These are phyloP conservation scores for Xestia xanthographa DNA, from an alignment of 2,888 invertebrate genomes.

Conservation along the genomic window DNA sequence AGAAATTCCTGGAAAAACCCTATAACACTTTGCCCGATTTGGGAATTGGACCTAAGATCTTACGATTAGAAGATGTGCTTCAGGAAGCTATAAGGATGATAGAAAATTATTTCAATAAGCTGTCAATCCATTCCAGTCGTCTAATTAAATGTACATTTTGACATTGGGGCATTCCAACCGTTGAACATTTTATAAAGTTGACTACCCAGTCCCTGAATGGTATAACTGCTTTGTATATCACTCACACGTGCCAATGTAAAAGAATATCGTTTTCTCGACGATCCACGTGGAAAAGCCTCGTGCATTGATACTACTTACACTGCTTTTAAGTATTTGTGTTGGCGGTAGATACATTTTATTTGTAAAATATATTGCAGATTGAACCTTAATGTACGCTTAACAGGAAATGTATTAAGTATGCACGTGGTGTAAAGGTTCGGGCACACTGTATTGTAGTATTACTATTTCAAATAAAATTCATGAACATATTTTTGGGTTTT, in stretches of 20 bases:
- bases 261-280: neutral
- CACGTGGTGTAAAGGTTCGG: conserved; percentile 51
- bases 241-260: conserved; percentile 24
- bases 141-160: too few relatives aligned
- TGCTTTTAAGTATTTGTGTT: neutral
- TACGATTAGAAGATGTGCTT: neutral
- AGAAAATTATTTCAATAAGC: neutral
- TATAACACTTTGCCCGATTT: neutral
- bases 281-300: conserved; percentile 30
- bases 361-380: conserved; percentile 42
- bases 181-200: too few relatives aligned
- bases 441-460: conserved; percentile 18
- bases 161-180: too few relatives aligned
- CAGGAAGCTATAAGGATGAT: neutral
- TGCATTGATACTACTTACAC: conserved; percentile 22
- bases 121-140: neutral
- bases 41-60: neutral
- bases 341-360: conserved; percentile 46
- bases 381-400: conserved; percentile 50
- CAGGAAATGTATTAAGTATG: conserved; percentile 58
- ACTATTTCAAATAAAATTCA: neutral
- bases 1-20: neutral
- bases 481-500: neutral
- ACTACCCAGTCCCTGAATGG: too few relatives aligned
- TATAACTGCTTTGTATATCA: neutral